Evolutionary conservation across 2,888 invertebrate species (phyloP), one percentile per base, ranked within the genome.

Genomic region (Mesorhabditis belari): DNA sequence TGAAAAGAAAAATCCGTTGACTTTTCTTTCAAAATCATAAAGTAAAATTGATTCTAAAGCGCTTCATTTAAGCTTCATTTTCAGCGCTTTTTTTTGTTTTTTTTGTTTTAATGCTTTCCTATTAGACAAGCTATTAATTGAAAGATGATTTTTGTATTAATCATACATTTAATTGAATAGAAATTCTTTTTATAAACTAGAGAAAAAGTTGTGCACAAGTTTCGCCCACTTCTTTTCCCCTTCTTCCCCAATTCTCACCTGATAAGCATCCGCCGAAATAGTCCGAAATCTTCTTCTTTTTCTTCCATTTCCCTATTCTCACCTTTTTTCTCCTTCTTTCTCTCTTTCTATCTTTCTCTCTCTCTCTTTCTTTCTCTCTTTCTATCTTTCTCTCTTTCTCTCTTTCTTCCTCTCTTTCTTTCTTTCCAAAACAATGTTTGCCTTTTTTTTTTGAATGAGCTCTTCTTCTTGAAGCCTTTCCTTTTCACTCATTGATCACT

Each of bases 321-420:
- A n/a, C n/a, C n/a, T 17, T 28, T 49, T 19, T 12, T 57, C 58
- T 24, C 56, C 28, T 55, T 49, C 57, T 51, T 52, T 50, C 35
- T 49, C 26, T 49, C 26, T 25, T 21, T 6, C 26, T 19, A 5
- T n/a, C 23, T 28, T 54, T 29, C 25, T 51, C 28, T 51, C 50
- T 59, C 49, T 53, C 58, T 53, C 52, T 57, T 44, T 62, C 49
- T 53, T 27, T 52, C 60, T 58, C 53, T 60, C 44, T 58, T 26
- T 50, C 27, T 56, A 52, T 57, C 55, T 58, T 60, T 57, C 27
- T 55, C 49, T 23, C 23, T 56, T n/a, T 35, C 44, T 17, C 44
- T n/a, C 44, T 35, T 35, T 17, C 44, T 35, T n/a, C 12, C 44
- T 35, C 44, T 35, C 54, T 54, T 17, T 23, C 25, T 54, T 54